Evolutionary conservation across 1,140 invertebrate species (phyloP).

Genomic region (Lanistes nyassanus): DNA sequence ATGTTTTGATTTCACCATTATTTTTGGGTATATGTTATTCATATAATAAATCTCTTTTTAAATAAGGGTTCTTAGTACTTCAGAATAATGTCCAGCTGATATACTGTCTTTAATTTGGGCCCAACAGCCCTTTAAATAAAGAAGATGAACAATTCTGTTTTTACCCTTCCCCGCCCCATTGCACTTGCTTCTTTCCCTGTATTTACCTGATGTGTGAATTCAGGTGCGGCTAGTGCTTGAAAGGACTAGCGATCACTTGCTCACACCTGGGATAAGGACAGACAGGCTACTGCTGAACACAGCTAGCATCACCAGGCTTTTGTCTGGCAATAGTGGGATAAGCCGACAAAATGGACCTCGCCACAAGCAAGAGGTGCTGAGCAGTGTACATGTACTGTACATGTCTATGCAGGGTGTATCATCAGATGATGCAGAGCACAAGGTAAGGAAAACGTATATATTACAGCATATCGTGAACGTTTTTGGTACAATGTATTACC

Average conservation of each 20-base stretch:
- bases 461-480: neutral
- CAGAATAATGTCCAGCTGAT: too few species aligned
- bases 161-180: neutral
- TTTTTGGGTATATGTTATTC: neutral
- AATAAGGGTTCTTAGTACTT: neutral
- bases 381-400: constrained; percentile 22
- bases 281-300: constrained; percentile 19
- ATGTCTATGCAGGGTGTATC: constrained; percentile 29
- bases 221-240: constrained; percentile 25
- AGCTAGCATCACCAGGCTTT: constrained; percentile 24
- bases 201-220: neutral
- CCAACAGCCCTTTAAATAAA: neutral
- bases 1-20: neutral
- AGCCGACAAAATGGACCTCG: constrained; percentile 10
- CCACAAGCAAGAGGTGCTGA: constrained; percentile 17
- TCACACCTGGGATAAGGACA: constrained; percentile 18
- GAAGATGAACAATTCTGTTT: neutral
- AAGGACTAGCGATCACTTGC: constrained; percentile 41
- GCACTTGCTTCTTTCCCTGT: neutral
- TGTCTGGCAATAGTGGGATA: constrained; percentile 10
- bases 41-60: neutral
- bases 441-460: neutral
- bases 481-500: neutral
- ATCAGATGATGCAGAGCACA: constrained; percentile 4
- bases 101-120: too few species aligned